Conservation (phyloP, 2,797 vertebrate genomes). For the Tadarida brasiliensis region DNA sequence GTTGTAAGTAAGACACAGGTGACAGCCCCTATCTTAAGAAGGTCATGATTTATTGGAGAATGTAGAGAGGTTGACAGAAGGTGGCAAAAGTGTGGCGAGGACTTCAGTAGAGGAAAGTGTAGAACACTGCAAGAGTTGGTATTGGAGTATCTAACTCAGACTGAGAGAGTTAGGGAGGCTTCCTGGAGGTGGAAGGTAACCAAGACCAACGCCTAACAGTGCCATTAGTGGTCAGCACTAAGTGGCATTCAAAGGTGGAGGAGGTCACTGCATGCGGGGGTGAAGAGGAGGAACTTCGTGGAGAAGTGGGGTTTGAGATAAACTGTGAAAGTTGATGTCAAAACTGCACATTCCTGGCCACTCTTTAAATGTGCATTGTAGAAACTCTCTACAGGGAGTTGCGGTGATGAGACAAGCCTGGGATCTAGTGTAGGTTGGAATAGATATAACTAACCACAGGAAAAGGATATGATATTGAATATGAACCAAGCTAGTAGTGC, state of each 20-base stretch:
- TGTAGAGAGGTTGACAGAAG: neutral
- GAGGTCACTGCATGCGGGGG: neutral
- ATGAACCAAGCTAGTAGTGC: neutral
- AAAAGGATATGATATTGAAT: neutral
- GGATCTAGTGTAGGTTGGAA: neutral
- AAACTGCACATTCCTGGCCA: neutral
- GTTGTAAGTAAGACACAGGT: neutral
- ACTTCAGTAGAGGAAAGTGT: neutral
- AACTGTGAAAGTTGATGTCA: conserved; percentile 9
- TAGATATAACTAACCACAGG: neutral
- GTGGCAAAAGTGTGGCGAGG: neutral
- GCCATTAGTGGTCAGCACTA: neutral
- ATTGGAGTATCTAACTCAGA: neutral
- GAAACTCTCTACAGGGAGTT: neutral
- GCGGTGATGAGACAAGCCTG: neutral
- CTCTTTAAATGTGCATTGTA: neutral
- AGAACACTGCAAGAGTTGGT: neutral
- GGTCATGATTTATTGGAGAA: neutral
- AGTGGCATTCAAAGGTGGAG: neutral
- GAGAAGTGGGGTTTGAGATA: neutral
- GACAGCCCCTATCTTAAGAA: neutral
- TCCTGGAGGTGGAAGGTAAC: neutral
- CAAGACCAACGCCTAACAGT: neutral
- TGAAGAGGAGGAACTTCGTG: neutral
- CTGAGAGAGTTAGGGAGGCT: neutral